Conservation (phyloP, 2,888 invertebrate genomes). For the Dryocosmus kuriphilus region DNA sequence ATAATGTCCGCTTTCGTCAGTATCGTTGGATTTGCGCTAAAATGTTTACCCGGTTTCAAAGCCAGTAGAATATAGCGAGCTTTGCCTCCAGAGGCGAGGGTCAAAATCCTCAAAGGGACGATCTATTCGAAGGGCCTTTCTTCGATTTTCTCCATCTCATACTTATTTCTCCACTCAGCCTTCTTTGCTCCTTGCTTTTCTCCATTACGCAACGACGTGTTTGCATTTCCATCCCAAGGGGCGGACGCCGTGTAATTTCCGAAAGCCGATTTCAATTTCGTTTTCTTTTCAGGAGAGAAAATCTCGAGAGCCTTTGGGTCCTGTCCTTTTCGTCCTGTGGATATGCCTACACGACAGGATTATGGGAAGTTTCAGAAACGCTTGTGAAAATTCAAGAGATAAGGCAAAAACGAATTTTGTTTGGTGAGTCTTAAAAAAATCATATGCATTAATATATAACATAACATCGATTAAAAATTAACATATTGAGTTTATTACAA, state of each 20-base stretch:
- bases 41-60: slow-evolving; percentile 66
- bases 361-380: slow-evolving; percentile 1
- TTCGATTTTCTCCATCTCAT: slow-evolving; percentile 53
- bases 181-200: slow-evolving; percentile 45
- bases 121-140: slow-evolving; percentile 57
- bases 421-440: neutral
- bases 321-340: slow-evolving; percentile 29
- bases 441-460: too few relatives aligned
- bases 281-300: slow-evolving; percentile 69
- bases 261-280: slow-evolving; percentile 76
- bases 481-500: too few relatives aligned
- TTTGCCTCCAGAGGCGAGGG: slow-evolving; percentile 60
- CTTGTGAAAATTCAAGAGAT: slow-evolving; percentile 20
- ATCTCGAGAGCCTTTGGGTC: slow-evolving; percentile 64
- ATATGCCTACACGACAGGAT: slow-evolving; percentile 22
- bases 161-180: slow-evolving; percentile 49
- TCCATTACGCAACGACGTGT: slow-evolving; percentile 61
- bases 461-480: too few relatives aligned
- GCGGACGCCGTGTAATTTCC: slow-evolving; percentile 71
- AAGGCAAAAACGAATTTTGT: neutral
- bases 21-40: slow-evolving; percentile 49
- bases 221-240: slow-evolving; percentile 73
- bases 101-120: slow-evolving; percentile 69
- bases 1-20: slow-evolving; percentile 1
- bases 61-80: slow-evolving; percentile 59